Base-by-base conservation (phyloP, 2,113 vertebrate genomes). In the Trichomycterus rosablanca region DNA sequence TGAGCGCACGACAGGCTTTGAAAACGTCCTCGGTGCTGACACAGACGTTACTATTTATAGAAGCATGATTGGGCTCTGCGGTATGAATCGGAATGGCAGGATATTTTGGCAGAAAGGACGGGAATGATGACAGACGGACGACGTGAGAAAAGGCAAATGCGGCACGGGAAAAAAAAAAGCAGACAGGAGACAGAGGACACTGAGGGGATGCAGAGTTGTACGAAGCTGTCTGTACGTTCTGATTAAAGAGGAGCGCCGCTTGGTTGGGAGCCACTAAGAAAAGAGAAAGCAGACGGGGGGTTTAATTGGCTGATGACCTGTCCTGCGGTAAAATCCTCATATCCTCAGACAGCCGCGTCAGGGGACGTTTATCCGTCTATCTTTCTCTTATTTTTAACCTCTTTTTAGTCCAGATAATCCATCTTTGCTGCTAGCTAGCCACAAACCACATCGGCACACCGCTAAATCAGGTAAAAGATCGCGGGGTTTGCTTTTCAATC, bases 1-100 rank as follows among this genome's bases (percentile, higher is more conserved):
- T 28, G 57, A 45, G 35, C 26, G 26, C 3, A 30, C 26, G 76
- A 74, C 75, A 67, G 59, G 67, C 75, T 66, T 76, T 76, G 74
- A 66, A 80, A 67, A 81, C 74, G 54, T 64, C 71, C 66, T 74
- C 45, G 67, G 64, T 52, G 75, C 76, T 68, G 76, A 82, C 68
- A 73, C 72, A 79, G 75, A 78, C 77, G 73, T 77, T 74, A 78
- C 72, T 19, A 44, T 73, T 78, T 71, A 67, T 66, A 71, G 74
- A 67, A 67, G 70, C 59, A 60, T 80, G 84, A 82, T 81, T 83
- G 84, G 78, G 60, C 62, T 49, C 35, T 54, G 7, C 74, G 58
- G 80, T 85, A 84, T 80, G 81, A 80, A 85, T 87, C 67, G 82
- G 76, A 85, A 82, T 86, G 50, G 71, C 51, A 46, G 66, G 42